Percentiles rank a stretch among this genome's conserved stretches.
These are phyloP conservation scores for Tapirus indicus DNA, from an alignment of 2,797 vertebrate species.

Conservation along the genomic window DNA sequence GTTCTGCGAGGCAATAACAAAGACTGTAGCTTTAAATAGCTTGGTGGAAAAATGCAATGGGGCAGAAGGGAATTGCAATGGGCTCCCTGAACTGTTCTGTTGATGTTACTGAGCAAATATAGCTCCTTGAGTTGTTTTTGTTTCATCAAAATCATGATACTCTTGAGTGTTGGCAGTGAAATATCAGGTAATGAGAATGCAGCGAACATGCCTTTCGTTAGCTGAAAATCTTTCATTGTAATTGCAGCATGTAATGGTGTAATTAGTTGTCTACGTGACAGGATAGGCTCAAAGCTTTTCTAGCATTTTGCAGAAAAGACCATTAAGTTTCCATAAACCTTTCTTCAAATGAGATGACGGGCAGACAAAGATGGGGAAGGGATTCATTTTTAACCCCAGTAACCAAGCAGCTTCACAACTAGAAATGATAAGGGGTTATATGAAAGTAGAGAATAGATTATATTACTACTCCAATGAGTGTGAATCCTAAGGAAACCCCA, in stretches of 20 bases:
- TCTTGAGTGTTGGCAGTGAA: slow-evolving; percentile 86
- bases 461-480: background rate
- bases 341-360: slow-evolving; percentile 68
- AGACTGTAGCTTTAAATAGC: slow-evolving; percentile 78
- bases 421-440: background rate
- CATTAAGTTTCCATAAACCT: slow-evolving; percentile 76
- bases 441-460: background rate
- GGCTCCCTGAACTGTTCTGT: slow-evolving; percentile 62
- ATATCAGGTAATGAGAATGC: slow-evolving; percentile 87
- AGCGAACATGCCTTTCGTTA: slow-evolving; percentile 87
- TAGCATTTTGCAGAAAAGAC: slow-evolving; percentile 78
- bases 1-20: slow-evolving; percentile 68
- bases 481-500: background rate
- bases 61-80: slow-evolving; percentile 56
- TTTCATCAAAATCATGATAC: slow-evolving; percentile 86
- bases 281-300: slow-evolving; percentile 85
- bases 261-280: slow-evolving; percentile 89
- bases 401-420: background rate
- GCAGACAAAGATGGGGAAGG: slow-evolving; percentile 31
- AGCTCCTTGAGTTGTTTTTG: slow-evolving; percentile 84
- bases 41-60: slow-evolving; percentile 46
- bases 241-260: slow-evolving; percentile 88
- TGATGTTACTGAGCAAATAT: slow-evolving; percentile 82
- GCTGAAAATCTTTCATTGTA: slow-evolving; percentile 90
- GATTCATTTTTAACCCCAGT: slow-evolving; percentile 44